A percentile compares a stretch with the other conserved stretches of the same genome.
These are phyloP conservation scores for Helicoverpa zea DNA, from an alignment of 1,140 invertebrate genomes.

Conservation along the genomic window DNA sequence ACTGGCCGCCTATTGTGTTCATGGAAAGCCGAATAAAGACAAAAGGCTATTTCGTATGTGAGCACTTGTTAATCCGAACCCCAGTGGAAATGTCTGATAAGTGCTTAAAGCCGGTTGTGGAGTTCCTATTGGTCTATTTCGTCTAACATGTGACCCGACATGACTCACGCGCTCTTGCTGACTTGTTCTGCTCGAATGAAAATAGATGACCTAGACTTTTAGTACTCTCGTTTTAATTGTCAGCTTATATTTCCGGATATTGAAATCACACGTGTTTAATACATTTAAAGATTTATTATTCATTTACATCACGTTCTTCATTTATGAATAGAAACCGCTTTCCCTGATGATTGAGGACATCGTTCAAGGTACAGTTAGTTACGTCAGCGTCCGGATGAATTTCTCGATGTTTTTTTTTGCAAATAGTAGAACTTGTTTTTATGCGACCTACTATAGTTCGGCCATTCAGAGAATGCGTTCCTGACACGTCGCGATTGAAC, in stretches of 20 bases:
- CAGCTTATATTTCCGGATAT: slow-evolving; percentile 27
- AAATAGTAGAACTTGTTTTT: slow-evolving; percentile 62
- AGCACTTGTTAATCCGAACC: not conserved
- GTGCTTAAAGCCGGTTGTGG: not conserved
- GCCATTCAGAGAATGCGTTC: too few relatives aligned
- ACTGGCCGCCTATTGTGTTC: slow-evolving; percentile 73
- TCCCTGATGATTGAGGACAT: slow-evolving; percentile 62
- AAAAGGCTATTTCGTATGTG: slow-evolving; percentile 58
- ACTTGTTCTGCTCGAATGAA: slow-evolving; percentile 2
- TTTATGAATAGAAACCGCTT: slow-evolving; percentile 58
- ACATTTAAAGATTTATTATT: not conserved
- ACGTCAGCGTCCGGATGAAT: slow-evolving; percentile 57
- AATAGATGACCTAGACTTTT: slow-evolving; percentile 36
- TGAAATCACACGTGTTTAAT: not conserved
- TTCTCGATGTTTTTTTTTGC: slow-evolving; percentile 61
- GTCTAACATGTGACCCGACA: slow-evolving; percentile 7
- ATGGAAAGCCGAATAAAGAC: slow-evolving; percentile 78
- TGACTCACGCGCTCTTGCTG: slow-evolving; percentile 12
- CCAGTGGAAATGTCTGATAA: slow-evolving; percentile 12
- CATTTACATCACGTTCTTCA: slow-evolving; percentile 21
- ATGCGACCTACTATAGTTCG: slow-evolving; percentile 58
- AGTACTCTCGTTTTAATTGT: slow-evolving; percentile 21
- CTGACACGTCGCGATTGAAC: too few relatives aligned
- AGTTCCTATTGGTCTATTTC: slow-evolving; percentile 2
- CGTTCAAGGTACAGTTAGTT: slow-evolving; percentile 64